Conservation (phyloP, 1,140 invertebrate genomes). For the Elymnias hypermnestra region DNA sequence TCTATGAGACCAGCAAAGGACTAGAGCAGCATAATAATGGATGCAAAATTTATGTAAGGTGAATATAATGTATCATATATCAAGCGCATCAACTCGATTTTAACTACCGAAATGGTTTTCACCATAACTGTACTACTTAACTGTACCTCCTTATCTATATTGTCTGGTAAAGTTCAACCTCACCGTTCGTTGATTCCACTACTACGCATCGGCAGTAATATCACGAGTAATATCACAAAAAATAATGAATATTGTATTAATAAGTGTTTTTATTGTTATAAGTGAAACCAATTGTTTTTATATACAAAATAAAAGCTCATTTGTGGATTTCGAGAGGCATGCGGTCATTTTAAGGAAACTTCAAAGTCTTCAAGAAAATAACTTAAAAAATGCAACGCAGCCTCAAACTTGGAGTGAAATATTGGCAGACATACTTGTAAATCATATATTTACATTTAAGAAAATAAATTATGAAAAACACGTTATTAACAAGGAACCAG, state of each 20-base stretch:
- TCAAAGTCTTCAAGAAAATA: conserved; percentile 35
- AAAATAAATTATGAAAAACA: conserved; percentile 23
- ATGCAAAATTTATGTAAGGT: no score
- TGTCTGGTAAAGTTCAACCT: conserved; percentile 35
- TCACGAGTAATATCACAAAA: conserved; percentile 28
- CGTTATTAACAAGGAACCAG: conserved; percentile 8
- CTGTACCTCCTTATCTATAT: conserved; percentile 27
- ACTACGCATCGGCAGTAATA: conserved; percentile 8
- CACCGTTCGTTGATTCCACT: conserved; percentile 24
- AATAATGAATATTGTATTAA: conserved; percentile 33
- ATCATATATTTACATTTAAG: conserved; percentile 38
- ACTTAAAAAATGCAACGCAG: conserved; percentile 24
- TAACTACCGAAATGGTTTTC: conserved; percentile 23
- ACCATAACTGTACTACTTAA: conserved; percentile 26
- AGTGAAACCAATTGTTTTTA: conserved; percentile 24
- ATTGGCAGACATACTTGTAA: conserved; percentile 46
- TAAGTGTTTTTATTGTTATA: conserved; percentile 30
- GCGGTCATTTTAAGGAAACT: conserved; percentile 46
- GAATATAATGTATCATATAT: no score
- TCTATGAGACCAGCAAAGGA: no score
- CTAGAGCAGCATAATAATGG: no score
- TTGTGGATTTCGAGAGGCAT: conserved; percentile 25
- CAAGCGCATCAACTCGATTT: neutral
- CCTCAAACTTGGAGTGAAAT: conserved; percentile 49
- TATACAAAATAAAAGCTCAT: conserved; percentile 13